Evolutionary conservation across 2,888 invertebrate genomes (phyloP).

Genomic region (Drosophila siamana): DNA sequence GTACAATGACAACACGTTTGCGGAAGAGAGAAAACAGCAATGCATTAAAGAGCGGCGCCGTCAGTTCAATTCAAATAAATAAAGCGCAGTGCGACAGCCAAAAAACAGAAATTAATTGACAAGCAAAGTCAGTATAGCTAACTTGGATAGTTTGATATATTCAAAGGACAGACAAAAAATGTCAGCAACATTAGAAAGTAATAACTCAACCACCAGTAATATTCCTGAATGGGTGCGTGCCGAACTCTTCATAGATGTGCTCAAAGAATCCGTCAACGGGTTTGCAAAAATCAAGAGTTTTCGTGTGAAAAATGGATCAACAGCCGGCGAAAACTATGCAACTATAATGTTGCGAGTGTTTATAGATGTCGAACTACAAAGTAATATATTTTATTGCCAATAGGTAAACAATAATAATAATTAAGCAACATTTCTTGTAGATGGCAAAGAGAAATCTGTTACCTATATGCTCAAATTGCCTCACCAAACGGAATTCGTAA

Average conservation of each 20-base stretch:
- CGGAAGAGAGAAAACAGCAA: neutral
- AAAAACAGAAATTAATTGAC: neutral
- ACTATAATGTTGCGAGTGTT: constrained; percentile 76
- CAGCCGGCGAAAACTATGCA: constrained; percentile 80
- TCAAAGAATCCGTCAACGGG: constrained; percentile 30
- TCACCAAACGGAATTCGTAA: constrained; percentile 44
- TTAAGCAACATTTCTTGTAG: neutral
- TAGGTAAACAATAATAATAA: neutral
- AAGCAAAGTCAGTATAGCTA: neutral
- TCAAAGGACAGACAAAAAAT: neutral
- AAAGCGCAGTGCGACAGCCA: neutral
- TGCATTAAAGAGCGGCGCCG: neutral
- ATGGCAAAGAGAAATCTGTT: constrained; percentile 35
- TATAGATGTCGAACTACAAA: constrained; percentile 68
- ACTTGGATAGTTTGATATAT: neutral
- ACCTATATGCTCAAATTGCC: constrained; percentile 71
- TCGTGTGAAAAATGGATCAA: constrained; percentile 54
- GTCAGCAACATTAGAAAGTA: constrained; percentile 16
- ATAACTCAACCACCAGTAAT: constrained; percentile 4
- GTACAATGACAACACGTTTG: neutral
- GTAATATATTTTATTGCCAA: constrained; percentile 37
- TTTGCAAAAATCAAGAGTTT: constrained; percentile 52
- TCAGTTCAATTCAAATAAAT: neutral
- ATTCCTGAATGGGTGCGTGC: constrained; percentile 48
- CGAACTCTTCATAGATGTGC: constrained; percentile 43